These are phyloP conservation scores for Gallinago media DNA, from an alignment of 2,113 vertebrate genomes.

Conservation along the genomic window DNA sequence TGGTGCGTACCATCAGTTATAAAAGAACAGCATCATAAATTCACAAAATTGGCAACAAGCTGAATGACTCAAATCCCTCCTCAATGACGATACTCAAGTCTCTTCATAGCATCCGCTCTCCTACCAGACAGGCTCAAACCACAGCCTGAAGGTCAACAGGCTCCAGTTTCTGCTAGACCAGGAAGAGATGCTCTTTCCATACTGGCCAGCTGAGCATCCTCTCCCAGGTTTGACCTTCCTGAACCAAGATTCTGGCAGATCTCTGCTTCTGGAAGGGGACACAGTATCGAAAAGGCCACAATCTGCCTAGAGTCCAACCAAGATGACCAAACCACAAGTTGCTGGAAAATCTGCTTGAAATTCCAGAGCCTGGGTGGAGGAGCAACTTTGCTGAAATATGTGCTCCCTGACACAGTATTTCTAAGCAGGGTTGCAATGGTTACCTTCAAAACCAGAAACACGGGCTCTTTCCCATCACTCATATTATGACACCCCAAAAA, in stretches of 20 bases:
- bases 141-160: background rate
- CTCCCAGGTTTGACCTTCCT: background rate
- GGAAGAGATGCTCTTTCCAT: background rate
- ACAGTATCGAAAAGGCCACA: background rate
- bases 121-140: background rate
- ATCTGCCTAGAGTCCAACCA: background rate
- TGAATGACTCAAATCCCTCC: background rate
- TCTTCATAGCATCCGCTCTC: background rate
- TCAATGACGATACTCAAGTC: background rate
- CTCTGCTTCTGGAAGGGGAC: background rate
- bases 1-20: background rate
- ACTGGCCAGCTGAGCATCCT: background rate
- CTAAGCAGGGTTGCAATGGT: background rate
- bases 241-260: background rate
- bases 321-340: background rate
- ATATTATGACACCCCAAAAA: background rate
- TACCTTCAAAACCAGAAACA: background rate
- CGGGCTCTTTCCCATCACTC: background rate
- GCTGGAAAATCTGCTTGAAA: background rate
- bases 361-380: background rate
- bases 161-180: background rate
- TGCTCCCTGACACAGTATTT: background rate
- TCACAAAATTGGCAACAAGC: background rate
- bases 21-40: background rate
- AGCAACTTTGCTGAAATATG: background rate